Percentiles rank a stretch among this genome's conserved stretches.
Conservation (phyloP, 2,797 vertebrate genomes). For the Austrolebias charrua region DNA sequence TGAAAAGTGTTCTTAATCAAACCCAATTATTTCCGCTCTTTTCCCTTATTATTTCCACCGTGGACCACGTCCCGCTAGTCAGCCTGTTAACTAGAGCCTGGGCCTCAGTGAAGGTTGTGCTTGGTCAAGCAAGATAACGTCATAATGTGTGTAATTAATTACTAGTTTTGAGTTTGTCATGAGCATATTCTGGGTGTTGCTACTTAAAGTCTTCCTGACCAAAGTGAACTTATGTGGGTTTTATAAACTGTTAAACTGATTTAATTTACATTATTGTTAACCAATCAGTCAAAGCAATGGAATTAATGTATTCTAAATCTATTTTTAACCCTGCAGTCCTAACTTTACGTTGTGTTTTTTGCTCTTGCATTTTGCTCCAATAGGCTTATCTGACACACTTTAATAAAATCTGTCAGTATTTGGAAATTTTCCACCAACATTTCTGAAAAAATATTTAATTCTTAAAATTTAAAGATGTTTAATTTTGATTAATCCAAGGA, state of each 20-base stretch:
- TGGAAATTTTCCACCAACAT: neutral
- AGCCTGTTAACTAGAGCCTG: conserved; percentile 78
- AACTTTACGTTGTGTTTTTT: neutral
- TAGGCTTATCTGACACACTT: neutral
- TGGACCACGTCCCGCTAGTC: conserved; percentile 71
- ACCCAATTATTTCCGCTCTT: conserved; percentile 86
- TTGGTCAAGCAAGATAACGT: conserved; percentile 76
- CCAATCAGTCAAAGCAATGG: neutral
- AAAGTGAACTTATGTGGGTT: neutral
- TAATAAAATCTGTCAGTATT: too few relatives aligned
- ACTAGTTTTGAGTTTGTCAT: conserved; percentile 66
- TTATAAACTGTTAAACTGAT: conserved; percentile 1
- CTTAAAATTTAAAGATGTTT: neutral
- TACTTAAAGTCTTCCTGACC: conserved; percentile 16
- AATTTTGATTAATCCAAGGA: neutral
- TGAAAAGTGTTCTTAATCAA: conserved; percentile 81
- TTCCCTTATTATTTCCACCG: conserved; percentile 82
- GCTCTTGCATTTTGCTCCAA: neutral
- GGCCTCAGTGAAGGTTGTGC: conserved; percentile 67
- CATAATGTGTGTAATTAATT: conserved; percentile 77
- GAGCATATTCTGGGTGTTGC: conserved; percentile 30
- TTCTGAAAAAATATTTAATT: neutral
- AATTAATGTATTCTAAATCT: neutral
- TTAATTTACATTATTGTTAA: conserved; percentile 4
- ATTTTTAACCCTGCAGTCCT: neutral